A percentile compares a stretch with the other conserved stretches of the same genome.
These are phyloP conservation scores for Chrysolina haemoptera DNA, from an alignment of 2,888 invertebrate genomes.

Conservation along the genomic window DNA sequence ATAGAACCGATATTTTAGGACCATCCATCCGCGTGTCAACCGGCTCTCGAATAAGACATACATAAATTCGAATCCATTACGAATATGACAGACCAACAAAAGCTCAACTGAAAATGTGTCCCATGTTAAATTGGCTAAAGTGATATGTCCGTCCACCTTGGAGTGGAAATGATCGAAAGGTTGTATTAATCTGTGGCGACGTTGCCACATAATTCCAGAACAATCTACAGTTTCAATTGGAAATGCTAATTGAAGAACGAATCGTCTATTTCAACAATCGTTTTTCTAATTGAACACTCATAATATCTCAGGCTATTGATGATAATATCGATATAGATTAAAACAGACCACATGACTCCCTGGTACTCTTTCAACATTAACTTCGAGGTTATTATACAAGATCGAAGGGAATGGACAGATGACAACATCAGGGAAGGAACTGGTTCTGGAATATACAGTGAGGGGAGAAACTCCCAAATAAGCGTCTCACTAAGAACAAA, in stretches of 20 bases:
- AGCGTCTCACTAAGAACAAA: too few species aligned
- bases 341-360: too few species aligned
- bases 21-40: conserved; percentile 13
- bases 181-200: conserved; percentile 9
- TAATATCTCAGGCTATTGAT: too few species aligned
- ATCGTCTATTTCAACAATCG: too few species aligned
- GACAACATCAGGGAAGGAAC: too few species aligned
- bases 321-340: too few species aligned
- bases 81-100: conserved; percentile 27
- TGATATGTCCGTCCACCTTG: conserved; percentile 21
- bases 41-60: conserved; percentile 17
- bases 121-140: conserved; percentile 9
- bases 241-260: neutral
- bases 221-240: neutral
- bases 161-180: conserved; percentile 21
- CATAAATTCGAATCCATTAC: conserved; percentile 30
- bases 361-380: too few species aligned
- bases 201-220: neutral
- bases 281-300: too few species aligned
- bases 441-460: too few species aligned
- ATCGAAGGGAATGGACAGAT: too few species aligned
- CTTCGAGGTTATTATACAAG: too few species aligned
- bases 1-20: conserved; percentile 17
- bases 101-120: conserved; percentile 24
- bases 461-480: too few species aligned